phyloP scores from a whole-genome alignment of 2,113 vertebrate species.

The Chionis minor region DNA sequence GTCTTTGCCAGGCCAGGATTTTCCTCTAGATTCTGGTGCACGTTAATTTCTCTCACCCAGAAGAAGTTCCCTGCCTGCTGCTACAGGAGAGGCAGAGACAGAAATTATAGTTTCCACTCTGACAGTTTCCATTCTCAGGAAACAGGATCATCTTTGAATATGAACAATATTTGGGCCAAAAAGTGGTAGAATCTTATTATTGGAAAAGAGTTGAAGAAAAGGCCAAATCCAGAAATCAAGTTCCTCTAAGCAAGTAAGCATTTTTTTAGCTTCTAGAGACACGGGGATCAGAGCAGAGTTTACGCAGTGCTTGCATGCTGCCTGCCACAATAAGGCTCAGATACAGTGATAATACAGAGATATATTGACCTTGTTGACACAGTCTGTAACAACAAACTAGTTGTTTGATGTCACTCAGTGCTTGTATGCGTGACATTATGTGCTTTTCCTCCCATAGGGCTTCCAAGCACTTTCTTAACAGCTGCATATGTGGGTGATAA shows the following conservation, averaged over 20 bases:
- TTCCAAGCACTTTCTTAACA: background rate
- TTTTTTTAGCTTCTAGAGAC: background rate
- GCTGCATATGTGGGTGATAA: background rate
- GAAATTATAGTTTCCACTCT: background rate
- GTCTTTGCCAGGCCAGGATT: background rate
- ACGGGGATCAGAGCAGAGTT: background rate
- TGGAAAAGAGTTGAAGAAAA: background rate
- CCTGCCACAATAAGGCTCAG: background rate
- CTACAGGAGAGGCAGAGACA: background rate
- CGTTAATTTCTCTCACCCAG: background rate
- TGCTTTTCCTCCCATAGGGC: background rate
- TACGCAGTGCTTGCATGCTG: background rate
- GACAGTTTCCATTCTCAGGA: background rate
- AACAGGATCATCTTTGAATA: background rate
- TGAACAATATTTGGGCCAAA: background rate
- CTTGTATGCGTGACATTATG: background rate
- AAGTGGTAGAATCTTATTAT: background rate
- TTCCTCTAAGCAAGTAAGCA: background rate
- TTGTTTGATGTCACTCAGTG: background rate
- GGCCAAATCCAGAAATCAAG: background rate
- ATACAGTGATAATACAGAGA: background rate
- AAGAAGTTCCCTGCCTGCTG: background rate
- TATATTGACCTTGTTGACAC: background rate
- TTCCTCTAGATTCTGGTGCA: background rate
- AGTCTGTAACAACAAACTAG: background rate